Evolutionary conservation across 2,113 vertebrate species (phyloP).

Genomic region (Pitta sordida): DNA sequence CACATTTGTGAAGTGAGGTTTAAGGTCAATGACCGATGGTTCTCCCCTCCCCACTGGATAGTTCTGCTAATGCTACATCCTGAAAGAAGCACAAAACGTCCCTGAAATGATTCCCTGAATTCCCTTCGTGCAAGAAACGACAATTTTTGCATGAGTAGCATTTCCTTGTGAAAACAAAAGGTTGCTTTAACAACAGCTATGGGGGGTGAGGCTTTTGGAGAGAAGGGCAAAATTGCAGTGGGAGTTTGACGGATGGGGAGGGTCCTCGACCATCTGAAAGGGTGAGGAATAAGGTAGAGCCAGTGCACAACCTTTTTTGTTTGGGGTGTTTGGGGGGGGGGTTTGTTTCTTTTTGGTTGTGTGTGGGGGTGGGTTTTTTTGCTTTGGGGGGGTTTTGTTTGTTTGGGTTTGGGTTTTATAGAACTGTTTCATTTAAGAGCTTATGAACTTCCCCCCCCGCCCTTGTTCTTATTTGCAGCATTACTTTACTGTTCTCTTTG

Average conservation of each 20-base stretch:
- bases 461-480: constrained; percentile 73
- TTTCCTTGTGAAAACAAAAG: not conserved
- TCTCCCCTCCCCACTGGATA: not conserved
- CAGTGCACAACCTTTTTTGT: not conserved
- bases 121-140: too few species aligned
- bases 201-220: not conserved
- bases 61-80: not conserved
- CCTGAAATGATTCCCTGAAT: too few species aligned
- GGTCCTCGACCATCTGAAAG: not conserved
- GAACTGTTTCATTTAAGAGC: not conserved
- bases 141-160: not conserved
- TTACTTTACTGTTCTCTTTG: constrained; percentile 94
- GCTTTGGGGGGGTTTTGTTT: not conserved
- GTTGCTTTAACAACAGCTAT: not conserved
- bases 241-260: not conserved
- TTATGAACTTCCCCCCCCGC: not conserved
- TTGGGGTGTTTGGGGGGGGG: not conserved
- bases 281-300: not conserved
- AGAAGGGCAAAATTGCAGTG: not conserved
- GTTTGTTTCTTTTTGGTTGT: not conserved
- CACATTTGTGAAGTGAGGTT: not conserved
- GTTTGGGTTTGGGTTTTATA: too few species aligned
- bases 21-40: not conserved
- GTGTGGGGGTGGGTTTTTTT: not conserved
- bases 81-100: too few species aligned